Percentiles rank a stretch among this genome's conserved stretches.
Conservation (phyloP, 2,113 vertebrate species). For the Mormyrus iriodes region DNA sequence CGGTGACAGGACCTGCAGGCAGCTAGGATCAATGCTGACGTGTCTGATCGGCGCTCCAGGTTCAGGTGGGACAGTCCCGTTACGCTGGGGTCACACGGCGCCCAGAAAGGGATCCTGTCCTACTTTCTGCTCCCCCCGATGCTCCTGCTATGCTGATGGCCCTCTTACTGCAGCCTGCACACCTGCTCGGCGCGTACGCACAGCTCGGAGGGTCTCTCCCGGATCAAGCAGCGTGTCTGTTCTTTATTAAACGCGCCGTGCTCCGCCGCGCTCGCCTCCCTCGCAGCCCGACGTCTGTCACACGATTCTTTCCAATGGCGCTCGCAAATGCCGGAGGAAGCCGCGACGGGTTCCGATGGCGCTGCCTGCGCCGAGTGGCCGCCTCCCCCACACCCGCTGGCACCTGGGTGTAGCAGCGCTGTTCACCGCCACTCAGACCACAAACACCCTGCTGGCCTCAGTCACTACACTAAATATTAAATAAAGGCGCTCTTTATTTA, state of each 20-base stretch:
- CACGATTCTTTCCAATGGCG: neutral
- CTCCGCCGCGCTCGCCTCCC: neutral
- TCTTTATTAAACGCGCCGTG: neutral
- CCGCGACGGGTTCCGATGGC: neutral
- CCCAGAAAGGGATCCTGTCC: neutral
- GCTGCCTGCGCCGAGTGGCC: neutral
- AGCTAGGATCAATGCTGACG: neutral
- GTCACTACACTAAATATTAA: neutral
- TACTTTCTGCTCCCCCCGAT: neutral
- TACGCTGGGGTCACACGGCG: neutral
- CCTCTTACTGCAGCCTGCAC: neutral
- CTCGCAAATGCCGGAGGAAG: neutral
- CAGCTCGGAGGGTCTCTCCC: neutral
- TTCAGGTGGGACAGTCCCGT: neutral
- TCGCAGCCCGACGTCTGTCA: neutral
- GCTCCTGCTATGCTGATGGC: neutral
- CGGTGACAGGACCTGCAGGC: neutral
- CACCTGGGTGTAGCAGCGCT: neutral
- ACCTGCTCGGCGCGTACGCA: neutral
- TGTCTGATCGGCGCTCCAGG: neutral
- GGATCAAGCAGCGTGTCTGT: neutral
- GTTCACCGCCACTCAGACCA: neutral
- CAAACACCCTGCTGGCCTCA: neutral
- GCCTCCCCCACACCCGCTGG: neutral
- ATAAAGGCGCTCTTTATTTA: neutral